phyloP scores from a whole-genome alignment of 2,888 invertebrate genomes.

The Cephus pygmeus region DNA sequence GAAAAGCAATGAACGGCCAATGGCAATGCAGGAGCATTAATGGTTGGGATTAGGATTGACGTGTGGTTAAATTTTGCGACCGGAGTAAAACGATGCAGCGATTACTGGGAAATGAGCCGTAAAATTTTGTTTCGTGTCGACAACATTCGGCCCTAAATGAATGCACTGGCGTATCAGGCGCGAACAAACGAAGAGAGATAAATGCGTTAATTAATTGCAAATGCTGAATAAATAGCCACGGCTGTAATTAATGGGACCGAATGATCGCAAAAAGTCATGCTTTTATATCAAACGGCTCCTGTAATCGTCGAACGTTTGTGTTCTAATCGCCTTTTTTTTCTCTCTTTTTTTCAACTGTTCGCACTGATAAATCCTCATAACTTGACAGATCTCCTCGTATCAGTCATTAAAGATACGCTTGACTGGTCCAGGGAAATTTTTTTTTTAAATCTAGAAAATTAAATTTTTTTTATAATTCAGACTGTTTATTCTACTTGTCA shows the following conservation, averaged over 20 bases:
- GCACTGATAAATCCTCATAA: neutral
- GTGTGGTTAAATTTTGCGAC: neutral
- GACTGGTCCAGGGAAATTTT: neutral
- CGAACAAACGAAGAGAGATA: neutral
- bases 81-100: slow-evolving; percentile 12
- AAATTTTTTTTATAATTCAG: neutral
- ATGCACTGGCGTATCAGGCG: neutral
- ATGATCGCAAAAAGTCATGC: no score
- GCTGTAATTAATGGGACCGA: no score
- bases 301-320: neutral
- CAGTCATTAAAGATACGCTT: neutral
- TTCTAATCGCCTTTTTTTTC: neutral
- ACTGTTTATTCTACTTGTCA: neutral
- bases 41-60: neutral
- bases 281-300: no score
- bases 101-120: slow-evolving; percentile 19
- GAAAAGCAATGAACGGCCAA: neutral
- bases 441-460: neutral
- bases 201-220: neutral
- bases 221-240: neutral
- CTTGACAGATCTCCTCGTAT: neutral
- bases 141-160: neutral
- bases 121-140: slow-evolving; percentile 18
- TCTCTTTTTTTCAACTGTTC: neutral
- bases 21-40: neutral